Percentiles rank a stretch among this genome's conserved stretches.
Evolutionary conservation across 2,113 vertebrate species (phyloP).

Genomic region (Percina caprodes): DNA sequence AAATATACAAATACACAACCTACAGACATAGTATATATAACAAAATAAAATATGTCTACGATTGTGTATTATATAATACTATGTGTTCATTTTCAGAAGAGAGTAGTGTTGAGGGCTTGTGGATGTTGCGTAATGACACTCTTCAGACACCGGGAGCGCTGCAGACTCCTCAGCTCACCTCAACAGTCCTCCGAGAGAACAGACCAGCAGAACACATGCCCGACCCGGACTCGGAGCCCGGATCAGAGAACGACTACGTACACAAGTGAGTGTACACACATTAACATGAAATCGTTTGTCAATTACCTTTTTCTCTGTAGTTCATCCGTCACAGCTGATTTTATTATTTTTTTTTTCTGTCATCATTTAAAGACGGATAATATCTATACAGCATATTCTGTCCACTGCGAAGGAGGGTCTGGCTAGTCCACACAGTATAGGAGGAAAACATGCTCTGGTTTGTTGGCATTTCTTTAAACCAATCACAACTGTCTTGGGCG

Average conservation of each 20-base stretch:
- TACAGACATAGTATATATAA: no score
- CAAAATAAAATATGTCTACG: no score
- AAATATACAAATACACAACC: no score
- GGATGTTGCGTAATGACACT: slow-evolving; percentile 95
- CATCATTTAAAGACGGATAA: not conserved
- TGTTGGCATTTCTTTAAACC: no score
- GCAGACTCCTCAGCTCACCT: slow-evolving; percentile 95
- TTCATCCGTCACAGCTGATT: not conserved
- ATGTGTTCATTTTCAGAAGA: slow-evolving; percentile 86
- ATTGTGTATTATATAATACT: no score
- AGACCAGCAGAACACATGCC: slow-evolving; percentile 93
- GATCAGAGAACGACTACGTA: slow-evolving; percentile 96
- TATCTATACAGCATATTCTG: no score
- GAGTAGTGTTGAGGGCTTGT: slow-evolving; percentile 93
- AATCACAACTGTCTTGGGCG: no score
- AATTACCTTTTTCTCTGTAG: not conserved
- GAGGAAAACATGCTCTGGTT: no score
- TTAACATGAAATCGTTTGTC: not conserved
- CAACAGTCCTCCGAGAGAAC: slow-evolving; percentile 96
- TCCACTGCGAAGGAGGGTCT: no score
- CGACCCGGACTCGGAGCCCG: slow-evolving; percentile 96
- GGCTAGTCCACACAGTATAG: no score
- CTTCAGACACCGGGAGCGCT: slow-evolving; percentile 93
- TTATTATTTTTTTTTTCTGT: not conserved
- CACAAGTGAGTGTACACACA: slow-evolving; percentile 89